Base-by-base conservation (phyloP, 2,888 invertebrate genomes). In the Tachina fera region DNA sequence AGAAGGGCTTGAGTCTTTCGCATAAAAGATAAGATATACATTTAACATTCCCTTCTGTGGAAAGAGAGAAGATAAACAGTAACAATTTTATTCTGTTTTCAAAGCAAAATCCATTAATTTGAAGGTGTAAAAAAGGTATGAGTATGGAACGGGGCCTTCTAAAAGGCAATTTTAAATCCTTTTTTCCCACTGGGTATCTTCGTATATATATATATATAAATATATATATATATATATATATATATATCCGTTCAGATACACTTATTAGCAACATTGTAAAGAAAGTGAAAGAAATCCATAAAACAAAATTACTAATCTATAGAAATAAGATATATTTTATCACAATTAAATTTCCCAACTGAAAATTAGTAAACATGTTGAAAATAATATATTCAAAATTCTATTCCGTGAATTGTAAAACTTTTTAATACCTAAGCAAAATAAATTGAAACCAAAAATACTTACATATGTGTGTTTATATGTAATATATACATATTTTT, bases 391-490 rank as follows among this genome's bases (percentile, higher is more conserved):
- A 65, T 76, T 79, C 43, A 61, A 83, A 77, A 76, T 68, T 80
- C 77, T 74, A 83, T 83, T 68, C 83, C 76, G 56, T 72, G 76
- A 83, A 83, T 80, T 76, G 65, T 79, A 71, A 67, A 83, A 75
- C 63, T 45, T 81, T 81, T 74, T 68, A 78, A 83, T 83, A 80
- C 49, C 78, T 74, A 86, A 84, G 60, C 58, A 63, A 53, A 16
- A 60, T 49, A 74, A 70, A 67, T 49, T 22, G 47, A 78, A 71
- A 45, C 58, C 74, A 79, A 67, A 77, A 63, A 45, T 22, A 72
- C 79, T 79, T 80, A 74, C 76, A 71, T 72, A 83, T 86, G 83
- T 86, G 76, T 86, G 72, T 86, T 80, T 86, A 76, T 83, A 31
- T 31, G 31, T 31, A 31, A 31, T 31, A 31, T 86, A 83, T 86